Conservation (phyloP, 2,113 vertebrate genomes). For the Lophura nycthemera region DNA sequence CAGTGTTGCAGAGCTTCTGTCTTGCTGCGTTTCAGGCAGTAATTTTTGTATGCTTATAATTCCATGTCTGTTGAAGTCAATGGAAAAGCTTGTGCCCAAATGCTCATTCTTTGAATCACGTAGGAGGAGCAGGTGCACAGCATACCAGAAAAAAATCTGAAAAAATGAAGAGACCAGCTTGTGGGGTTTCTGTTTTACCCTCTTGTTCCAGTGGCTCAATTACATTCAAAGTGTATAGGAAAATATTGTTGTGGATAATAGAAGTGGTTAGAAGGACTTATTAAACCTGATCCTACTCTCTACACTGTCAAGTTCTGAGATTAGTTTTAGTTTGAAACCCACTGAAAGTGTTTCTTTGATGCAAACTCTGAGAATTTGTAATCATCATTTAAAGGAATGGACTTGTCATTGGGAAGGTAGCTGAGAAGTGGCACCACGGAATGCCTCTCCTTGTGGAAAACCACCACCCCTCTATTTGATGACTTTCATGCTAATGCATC, state of each 20-base stretch:
- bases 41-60: background rate
- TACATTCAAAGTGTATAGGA: background rate
- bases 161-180: background rate
- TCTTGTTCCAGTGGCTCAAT: background rate
- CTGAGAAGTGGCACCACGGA: background rate
- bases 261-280: background rate
- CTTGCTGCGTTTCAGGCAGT: background rate
- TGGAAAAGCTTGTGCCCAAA: background rate
- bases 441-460: slow-evolving; percentile 2
- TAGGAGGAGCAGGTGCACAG: slow-evolving; percentile 1
- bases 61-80: background rate
- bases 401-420: background rate
- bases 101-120: background rate
- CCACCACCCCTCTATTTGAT: background rate
- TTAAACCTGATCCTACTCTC: background rate
- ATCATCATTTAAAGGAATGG: background rate
- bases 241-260: background rate
- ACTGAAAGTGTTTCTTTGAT: slow-evolving; percentile 8
- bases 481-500: slow-evolving; percentile 16
- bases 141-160: background rate
- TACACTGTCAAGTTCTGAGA: background rate
- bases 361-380: slow-evolving; percentile 9
- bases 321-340: background rate
- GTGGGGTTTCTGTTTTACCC: background rate
- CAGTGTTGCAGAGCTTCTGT: background rate